These are phyloP conservation scores for Mamestra brassicae DNA, from an alignment of 2,888 invertebrate species.

Conservation along the genomic window DNA sequence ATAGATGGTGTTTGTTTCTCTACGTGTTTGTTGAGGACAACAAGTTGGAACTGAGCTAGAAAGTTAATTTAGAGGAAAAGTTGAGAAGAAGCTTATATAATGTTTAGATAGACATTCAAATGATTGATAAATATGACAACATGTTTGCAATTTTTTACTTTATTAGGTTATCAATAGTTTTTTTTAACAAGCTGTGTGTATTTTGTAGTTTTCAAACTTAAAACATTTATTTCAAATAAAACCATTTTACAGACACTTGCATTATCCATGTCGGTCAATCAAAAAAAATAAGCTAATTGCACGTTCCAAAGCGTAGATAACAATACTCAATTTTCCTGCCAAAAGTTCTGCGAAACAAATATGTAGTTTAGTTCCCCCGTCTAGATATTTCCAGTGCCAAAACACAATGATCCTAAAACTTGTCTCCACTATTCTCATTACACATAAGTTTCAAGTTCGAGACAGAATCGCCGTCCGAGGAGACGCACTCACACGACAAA, in stretches of 20 bases:
- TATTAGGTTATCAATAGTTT: too few relatives aligned
- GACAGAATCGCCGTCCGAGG: conserved; percentile 29
- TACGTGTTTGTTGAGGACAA: not conserved
- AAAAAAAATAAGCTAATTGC: too few relatives aligned
- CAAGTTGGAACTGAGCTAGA: not conserved
- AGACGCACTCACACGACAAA: conserved; percentile 56
- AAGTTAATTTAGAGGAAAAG: not conserved
- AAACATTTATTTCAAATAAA: too few relatives aligned
- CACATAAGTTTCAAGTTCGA: conserved; percentile 39
- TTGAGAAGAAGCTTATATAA: not conserved
- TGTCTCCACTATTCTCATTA: conserved; percentile 4
- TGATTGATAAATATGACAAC: too few relatives aligned
- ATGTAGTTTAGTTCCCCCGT: too few relatives aligned
- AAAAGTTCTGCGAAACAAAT: not conserved
- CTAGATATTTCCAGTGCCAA: not conserved
- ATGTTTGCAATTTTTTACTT: too few relatives aligned
- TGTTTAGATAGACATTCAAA: too few relatives aligned
- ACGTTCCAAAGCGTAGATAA: too few relatives aligned
- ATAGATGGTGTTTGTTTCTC: conserved; percentile 9
- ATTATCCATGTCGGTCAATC: too few relatives aligned
- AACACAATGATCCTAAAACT: conserved; percentile 30
- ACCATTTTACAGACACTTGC: too few relatives aligned
- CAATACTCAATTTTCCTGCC: not conserved
- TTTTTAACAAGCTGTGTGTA: too few relatives aligned
- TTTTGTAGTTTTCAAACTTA: too few relatives aligned